A percentile compares a stretch with the other conserved stretches of the same genome.
Evolutionary conservation across 2,797 vertebrate genomes (phyloP).

Genomic region (Choloepus didactylus): DNA sequence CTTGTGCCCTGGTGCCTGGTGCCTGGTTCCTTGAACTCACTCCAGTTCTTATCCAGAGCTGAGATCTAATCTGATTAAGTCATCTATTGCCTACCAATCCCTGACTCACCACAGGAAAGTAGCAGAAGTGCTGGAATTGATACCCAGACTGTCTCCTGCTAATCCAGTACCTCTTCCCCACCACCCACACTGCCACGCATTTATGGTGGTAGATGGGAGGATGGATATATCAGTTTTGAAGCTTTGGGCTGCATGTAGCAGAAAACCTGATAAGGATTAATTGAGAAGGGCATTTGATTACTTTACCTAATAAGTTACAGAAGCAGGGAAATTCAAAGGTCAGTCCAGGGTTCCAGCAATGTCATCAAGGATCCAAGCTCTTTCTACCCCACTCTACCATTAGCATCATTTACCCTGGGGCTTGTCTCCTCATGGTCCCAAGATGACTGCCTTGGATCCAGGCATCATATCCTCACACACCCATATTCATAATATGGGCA

Average conservation of each 20-base stretch:
- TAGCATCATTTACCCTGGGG: background rate
- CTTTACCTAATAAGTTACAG: background rate
- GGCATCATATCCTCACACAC: background rate
- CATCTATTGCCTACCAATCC: background rate
- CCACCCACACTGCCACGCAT: background rate
- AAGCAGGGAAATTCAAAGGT: background rate
- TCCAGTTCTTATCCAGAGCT: background rate
- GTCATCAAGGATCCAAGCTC: background rate
- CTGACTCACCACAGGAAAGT: background rate
- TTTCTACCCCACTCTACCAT: background rate
- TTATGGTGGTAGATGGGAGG: background rate
- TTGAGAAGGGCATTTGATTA: background rate
- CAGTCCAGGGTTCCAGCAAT: background rate
- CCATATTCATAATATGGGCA: background rate
- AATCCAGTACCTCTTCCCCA: background rate
- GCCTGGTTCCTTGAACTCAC: background rate
- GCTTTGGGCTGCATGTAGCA: background rate
- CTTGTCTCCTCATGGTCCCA: background rate
- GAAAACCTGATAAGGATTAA: background rate
- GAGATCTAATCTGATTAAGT: background rate
- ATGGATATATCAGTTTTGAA: background rate
- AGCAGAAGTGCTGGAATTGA: background rate
- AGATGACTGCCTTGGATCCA: background rate
- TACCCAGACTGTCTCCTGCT: background rate
- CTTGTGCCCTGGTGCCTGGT: background rate